Percentiles rank a stretch among this genome's conserved stretches.
These are phyloP conservation scores for Gadopsis bispinosus DNA, from an alignment of 2,797 vertebrate genomes.

Conservation along the genomic window DNA sequence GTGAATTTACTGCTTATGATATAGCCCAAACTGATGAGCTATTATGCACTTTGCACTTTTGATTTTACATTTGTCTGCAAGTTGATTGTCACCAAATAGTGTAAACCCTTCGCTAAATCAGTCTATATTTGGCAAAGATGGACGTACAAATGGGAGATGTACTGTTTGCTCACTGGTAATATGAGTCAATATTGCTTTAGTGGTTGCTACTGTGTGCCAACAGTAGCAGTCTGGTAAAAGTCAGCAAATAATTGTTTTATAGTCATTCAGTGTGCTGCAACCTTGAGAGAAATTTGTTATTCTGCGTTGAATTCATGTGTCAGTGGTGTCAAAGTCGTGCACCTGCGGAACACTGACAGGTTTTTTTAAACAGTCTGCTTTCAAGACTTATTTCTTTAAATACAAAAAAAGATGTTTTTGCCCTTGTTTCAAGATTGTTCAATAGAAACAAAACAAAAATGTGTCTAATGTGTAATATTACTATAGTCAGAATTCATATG, in stretches of 20 bases:
- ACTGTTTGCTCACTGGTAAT: conserved; percentile 57
- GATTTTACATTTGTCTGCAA: conserved; percentile 5
- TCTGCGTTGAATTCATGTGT: conserved; percentile 36
- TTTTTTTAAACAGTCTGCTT: not conserved
- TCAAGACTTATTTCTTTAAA: not conserved
- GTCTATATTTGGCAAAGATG: conserved; percentile 38
- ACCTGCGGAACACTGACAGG: conserved; percentile 1
- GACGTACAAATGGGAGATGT: conserved; percentile 43
- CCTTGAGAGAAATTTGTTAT: conserved; percentile 44
- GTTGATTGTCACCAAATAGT: conserved; percentile 23
- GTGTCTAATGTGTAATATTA: too few relatives aligned
- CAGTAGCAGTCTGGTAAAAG: conserved; percentile 43
- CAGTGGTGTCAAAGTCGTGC: conserved; percentile 22
- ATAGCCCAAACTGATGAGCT: conserved; percentile 1
- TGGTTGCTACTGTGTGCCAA: conserved; percentile 55
- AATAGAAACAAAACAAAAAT: too few relatives aligned
- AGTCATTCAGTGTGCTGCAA: conserved; percentile 38
- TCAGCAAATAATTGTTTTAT: conserved; percentile 60
- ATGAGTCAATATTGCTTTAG: conserved; percentile 66
- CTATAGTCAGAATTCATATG: not conserved
- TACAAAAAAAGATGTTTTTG: not conserved
- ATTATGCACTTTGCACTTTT: not conserved
- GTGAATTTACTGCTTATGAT: conserved; percentile 6
- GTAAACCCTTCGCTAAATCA: conserved; percentile 20
- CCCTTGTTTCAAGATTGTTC: not conserved